These are phyloP conservation scores for Egretta garzetta DNA, from an alignment of 2,113 vertebrate species.

Conservation along the genomic window DNA sequence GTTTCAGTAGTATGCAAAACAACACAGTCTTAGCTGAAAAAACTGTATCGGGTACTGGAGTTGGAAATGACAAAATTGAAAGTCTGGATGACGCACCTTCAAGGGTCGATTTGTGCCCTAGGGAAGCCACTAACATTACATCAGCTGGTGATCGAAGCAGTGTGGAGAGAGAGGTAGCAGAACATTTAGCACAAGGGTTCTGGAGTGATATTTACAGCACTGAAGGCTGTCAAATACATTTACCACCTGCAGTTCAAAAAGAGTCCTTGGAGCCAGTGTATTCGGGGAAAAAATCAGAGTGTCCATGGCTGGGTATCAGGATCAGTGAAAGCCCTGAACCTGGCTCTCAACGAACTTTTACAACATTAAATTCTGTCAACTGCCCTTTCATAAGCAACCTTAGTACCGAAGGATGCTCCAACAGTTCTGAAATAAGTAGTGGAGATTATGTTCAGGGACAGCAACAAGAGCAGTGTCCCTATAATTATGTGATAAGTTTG, in stretches of 20 bases:
- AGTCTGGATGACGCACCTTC: background rate
- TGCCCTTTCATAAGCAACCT: constrained; percentile 93
- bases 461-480: constrained; percentile 83
- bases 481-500: constrained; percentile 86
- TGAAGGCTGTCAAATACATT: constrained; percentile 66
- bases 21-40: constrained; percentile 70
- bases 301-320: constrained; percentile 88
- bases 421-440: constrained; percentile 69
- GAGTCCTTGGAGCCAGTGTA: constrained; percentile 73
- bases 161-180: constrained; percentile 93
- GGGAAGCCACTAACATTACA: constrained; percentile 6
- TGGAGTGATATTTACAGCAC: constrained; percentile 86
- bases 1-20: constrained; percentile 60
- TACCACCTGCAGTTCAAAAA: constrained; percentile 53
- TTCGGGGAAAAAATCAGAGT: constrained; percentile 83
- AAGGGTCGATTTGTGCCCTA: constrained; percentile 37
- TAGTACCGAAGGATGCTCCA: constrained; percentile 68
- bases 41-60: constrained; percentile 35
- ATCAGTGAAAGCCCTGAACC: constrained; percentile 81
- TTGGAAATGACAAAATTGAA: constrained; percentile 57
- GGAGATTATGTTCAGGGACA: constrained; percentile 73
- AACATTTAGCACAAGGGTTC: constrained; percentile 94
- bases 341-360: constrained; percentile 81
- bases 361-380: constrained; percentile 83
- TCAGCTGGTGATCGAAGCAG: constrained; percentile 80